Base-by-base conservation (phyloP, 1,140 invertebrate genomes). In the Sinella curviseta region DNA sequence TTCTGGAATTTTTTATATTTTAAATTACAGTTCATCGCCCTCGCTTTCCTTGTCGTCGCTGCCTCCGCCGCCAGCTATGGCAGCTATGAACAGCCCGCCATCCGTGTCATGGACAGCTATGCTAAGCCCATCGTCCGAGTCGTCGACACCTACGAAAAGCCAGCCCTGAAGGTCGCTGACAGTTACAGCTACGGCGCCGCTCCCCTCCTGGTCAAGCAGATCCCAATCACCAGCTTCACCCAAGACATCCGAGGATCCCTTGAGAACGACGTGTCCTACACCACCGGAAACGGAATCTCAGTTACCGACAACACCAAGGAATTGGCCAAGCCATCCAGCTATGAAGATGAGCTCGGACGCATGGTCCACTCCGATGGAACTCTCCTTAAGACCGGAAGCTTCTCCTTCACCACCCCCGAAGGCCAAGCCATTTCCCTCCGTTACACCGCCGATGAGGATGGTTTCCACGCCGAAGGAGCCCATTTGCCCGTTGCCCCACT, bases 391-490 rank as follows among this genome's bases (percentile, higher is more conserved):
- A 20, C 74, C 39, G 74, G 74, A 36, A 48, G 35, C 74, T 92
- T 90, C 83, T 89, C 89, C 1, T 92, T 91, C 84, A 90, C 90
- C 54, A 91, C 91, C 36, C 89, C 91, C 1, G 91, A 92, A 73
- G 92, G 92, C 28, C 88, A 89, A 1, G 82, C 89, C 34, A 90
- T 91, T 78, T 89, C 88, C 26, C 88, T 92, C 60, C 90, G 86
- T 33, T 92, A 92, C 83, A 90, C 91, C 73, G 91, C 91, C 34
- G 90, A 90, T 78, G 87, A 89, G 76, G 87, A 89, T 36, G 90
- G 90, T 14, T 91, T 89, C 84, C 86, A 87, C 75, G 86, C 90
- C 20, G 84, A 87, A 76, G 88, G 84, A 28, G 82, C 76, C n/a
- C 82, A 82, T 77, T 78, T 85, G 55, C 84, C 85, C 8, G 80